These are phyloP conservation scores for Drosophila merina DNA, from an alignment of 2,888 invertebrate genomes.

Conservation along the genomic window DNA sequence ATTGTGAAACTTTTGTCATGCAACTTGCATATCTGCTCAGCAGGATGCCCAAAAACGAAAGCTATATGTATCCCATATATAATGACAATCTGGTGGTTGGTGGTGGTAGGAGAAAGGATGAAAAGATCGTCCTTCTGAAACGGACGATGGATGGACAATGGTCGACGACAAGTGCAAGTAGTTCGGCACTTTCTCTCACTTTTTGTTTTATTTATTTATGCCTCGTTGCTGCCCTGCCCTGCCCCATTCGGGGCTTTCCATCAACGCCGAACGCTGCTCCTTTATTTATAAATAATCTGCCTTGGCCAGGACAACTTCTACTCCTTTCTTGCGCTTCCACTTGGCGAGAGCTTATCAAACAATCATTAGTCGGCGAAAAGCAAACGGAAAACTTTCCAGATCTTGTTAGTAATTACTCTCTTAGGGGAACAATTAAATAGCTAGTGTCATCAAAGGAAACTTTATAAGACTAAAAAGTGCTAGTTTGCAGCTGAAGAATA, in stretches of 20 bases:
- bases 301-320: not conserved
- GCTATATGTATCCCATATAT: slow-evolving; percentile 11
- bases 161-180: slow-evolving; percentile 46
- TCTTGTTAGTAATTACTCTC: slow-evolving; percentile 39
- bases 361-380: slow-evolving; percentile 67
- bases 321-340: slow-evolving; percentile 11
- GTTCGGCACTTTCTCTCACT: slow-evolving; percentile 39
- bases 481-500: not conserved
- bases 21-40: slow-evolving; percentile 53
- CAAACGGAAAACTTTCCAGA: slow-evolving; percentile 48
- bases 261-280: too few relatives aligned
- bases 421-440: slow-evolving; percentile 3
- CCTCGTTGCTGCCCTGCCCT: slow-evolving; percentile 20
- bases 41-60: slow-evolving; percentile 19
- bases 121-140: not conserved
- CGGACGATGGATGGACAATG: slow-evolving; percentile 32
- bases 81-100: slow-evolving; percentile 9
- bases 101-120: slow-evolving; percentile 6
- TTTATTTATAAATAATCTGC: slow-evolving; percentile 41
- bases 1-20: slow-evolving; percentile 68
- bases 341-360: slow-evolving; percentile 64
- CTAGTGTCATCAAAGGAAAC: slow-evolving; percentile 16
- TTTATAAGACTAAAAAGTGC: not conserved
- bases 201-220: slow-evolving; percentile 45
- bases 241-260: too few relatives aligned